A percentile compares a stretch with the other conserved stretches of the same genome.
These are phyloP conservation scores for Ctenosaura bakeri DNA, from an alignment of 2,797 vertebrate genomes.

Conservation along the genomic window DNA sequence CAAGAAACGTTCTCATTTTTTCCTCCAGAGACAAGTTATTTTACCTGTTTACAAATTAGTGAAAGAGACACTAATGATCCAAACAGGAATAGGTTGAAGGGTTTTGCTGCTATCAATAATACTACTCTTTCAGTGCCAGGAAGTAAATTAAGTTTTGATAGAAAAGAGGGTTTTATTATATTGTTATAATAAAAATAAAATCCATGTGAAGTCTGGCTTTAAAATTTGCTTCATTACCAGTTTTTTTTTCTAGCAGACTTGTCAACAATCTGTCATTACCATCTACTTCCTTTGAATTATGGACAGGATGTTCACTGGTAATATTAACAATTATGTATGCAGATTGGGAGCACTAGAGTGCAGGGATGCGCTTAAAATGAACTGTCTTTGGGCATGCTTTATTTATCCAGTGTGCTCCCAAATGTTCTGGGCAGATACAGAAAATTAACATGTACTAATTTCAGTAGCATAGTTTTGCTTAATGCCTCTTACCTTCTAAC, in stretches of 20 bases:
- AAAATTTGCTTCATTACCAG: background rate
- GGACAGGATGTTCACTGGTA: constrained; percentile 17
- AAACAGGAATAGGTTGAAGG: constrained; percentile 59
- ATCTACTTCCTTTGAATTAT: constrained; percentile 33
- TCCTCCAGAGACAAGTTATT: constrained; percentile 65
- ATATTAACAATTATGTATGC: constrained; percentile 12
- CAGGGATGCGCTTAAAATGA: background rate
- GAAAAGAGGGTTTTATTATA: background rate
- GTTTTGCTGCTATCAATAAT: constrained; percentile 15
- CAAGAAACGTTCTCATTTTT: constrained; percentile 53
- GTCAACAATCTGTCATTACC: constrained; percentile 28
- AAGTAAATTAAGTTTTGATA: background rate
- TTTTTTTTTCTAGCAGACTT: constrained; percentile 24
- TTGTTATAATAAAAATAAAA: background rate
- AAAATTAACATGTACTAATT: constrained; percentile 13
- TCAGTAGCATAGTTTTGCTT: constrained; percentile 3
- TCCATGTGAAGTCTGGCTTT: constrained; percentile 19
- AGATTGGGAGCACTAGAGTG: constrained; percentile 6
- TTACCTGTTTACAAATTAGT: constrained; percentile 78
- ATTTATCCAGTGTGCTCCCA: background rate
- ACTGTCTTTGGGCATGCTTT: background rate
- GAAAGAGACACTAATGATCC: constrained; percentile 74
- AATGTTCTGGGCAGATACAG: background rate
- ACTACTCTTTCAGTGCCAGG: background rate
- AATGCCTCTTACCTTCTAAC: background rate